Conservation (phyloP, 2,888 invertebrate species). For the Trissolcus brochymenae region DNA sequence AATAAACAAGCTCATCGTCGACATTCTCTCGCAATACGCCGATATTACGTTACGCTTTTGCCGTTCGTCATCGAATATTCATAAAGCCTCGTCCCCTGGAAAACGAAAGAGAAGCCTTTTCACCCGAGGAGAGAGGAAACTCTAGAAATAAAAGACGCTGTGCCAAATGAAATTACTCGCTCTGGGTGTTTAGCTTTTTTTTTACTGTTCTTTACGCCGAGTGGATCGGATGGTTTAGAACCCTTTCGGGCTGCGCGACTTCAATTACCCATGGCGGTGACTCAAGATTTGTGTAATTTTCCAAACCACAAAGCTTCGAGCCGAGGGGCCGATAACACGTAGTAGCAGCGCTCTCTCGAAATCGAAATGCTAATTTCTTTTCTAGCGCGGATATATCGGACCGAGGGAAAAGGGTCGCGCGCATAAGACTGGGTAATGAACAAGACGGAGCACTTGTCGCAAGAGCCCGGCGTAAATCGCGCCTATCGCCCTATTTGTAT, state of each 20-base stretch:
- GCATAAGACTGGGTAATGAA: constrained; percentile 41
- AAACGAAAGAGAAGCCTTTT: constrained; percentile 47
- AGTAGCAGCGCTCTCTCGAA: constrained; percentile 41
- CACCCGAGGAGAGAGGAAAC: constrained; percentile 38
- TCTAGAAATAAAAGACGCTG: constrained; percentile 50
- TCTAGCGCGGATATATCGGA: constrained; percentile 47
- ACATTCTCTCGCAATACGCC: constrained; percentile 15
- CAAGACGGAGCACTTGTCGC: constrained; percentile 42
- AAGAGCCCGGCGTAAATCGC: constrained; percentile 35
- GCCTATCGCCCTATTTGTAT: constrained; percentile 52
- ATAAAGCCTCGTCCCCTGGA: constrained; percentile 43
- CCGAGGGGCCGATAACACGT: constrained; percentile 34
- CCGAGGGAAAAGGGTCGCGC: constrained; percentile 25
- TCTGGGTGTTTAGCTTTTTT: constrained; percentile 42
- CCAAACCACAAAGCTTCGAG: constrained; percentile 51
- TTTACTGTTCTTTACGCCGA: constrained; percentile 12
- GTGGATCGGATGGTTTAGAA: constrained; percentile 48
- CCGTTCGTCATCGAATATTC: constrained; percentile 55
- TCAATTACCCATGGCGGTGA: constrained; percentile 51
- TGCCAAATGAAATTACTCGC: constrained; percentile 51
- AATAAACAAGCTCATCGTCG: constrained; percentile 35
- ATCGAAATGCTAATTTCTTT: constrained; percentile 59
- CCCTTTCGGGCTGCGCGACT: constrained; percentile 55
- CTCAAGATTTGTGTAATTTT: constrained; percentile 55
- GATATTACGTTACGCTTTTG: constrained; percentile 45